These are phyloP conservation scores for Lottia scabra DNA, from an alignment of 2,888 invertebrate genomes.

Conservation along the genomic window DNA sequence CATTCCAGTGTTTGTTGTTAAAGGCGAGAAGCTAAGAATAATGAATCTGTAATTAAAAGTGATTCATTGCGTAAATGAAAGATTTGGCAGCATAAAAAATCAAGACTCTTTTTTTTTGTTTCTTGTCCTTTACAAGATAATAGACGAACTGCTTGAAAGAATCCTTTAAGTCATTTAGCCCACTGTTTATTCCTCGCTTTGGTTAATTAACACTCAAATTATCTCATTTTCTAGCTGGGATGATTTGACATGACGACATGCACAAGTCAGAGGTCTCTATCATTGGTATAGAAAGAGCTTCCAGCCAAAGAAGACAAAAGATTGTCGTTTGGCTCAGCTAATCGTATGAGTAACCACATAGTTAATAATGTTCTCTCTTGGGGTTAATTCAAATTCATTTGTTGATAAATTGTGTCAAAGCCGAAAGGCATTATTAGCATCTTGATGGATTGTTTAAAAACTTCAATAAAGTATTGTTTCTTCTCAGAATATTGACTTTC, in stretches of 20 bases:
- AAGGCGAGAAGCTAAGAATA: too few relatives aligned
- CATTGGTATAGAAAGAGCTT: neutral
- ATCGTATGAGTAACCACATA: slow-evolving; percentile 4
- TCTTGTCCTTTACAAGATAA: neutral
- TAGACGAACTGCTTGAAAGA: neutral
- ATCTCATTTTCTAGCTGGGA: neutral
- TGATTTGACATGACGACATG: neutral
- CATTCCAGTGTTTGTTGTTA: too few relatives aligned
- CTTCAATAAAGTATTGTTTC: neutral
- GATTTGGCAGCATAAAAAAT: neutral
- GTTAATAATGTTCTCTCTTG: neutral
- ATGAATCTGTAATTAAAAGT: neutral
- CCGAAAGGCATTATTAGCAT: neutral
- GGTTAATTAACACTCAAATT: slow-evolving; percentile 4
- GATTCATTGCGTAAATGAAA: neutral
- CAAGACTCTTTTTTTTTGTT: neutral
- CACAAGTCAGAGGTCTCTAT: slow-evolving; percentile 1
- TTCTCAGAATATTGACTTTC: too few relatives aligned
- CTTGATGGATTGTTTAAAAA: neutral
- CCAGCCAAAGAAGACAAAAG: neutral
- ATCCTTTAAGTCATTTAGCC: neutral
- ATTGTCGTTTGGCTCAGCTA: neutral
- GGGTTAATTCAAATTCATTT: slow-evolving; percentile 4
- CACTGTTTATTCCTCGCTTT: neutral
- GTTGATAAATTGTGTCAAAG: slow-evolving; percentile 6